A percentile compares a stretch with the other conserved stretches of the same genome.
Evolutionary conservation across 2,113 vertebrate species (phyloP).

Genomic region (Empidonax alnorum): DNA sequence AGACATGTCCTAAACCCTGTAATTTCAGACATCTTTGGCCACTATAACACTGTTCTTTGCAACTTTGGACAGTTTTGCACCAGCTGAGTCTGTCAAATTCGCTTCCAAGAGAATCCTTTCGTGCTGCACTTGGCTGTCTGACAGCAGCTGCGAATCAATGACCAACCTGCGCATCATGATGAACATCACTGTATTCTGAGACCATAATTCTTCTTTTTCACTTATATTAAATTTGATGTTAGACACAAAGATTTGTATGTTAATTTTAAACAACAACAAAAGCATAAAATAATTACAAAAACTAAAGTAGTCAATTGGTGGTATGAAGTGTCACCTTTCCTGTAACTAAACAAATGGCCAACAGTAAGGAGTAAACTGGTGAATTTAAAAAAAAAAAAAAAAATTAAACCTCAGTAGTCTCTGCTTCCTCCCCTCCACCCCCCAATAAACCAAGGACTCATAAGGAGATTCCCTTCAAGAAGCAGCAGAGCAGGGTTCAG

Average conservation of each 20-base stretch:
- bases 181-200: background rate
- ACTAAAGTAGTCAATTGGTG: background rate
- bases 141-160: background rate
- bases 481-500: background rate
- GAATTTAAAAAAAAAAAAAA: background rate
- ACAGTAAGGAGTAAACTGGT: constrained; percentile 9
- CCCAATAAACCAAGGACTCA: background rate
- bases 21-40: background rate
- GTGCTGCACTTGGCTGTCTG: background rate
- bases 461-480: background rate
- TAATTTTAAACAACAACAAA: constrained; percentile 36
- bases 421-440: background rate
- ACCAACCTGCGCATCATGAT: background rate
- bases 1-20: background rate
- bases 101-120: background rate
- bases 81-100: background rate
- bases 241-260: background rate
- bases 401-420: background rate
- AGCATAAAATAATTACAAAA: background rate
- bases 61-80: background rate
- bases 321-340: background rate
- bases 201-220: background rate
- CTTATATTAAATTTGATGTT: background rate
- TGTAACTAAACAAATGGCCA: constrained; percentile 14
- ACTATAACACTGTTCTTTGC: background rate